phyloP scores from a whole-genome alignment of 2,888 invertebrate genomes.

The Tenthredo notha region DNA sequence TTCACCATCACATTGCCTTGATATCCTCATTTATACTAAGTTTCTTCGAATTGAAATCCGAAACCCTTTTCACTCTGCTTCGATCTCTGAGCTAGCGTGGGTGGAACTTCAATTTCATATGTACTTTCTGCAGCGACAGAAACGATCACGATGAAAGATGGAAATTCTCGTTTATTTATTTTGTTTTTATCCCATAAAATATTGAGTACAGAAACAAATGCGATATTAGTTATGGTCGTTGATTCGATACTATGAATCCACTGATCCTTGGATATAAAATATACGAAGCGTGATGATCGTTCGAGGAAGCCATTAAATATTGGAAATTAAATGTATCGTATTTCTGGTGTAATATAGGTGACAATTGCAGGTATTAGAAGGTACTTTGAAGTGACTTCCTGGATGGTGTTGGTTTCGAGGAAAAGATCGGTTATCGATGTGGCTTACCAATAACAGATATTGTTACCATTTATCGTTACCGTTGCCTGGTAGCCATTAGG shows the following conservation, averaged over 20 bases:
- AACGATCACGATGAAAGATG: background rate
- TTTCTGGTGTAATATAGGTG: background rate
- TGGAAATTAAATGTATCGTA: background rate
- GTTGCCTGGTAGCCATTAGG: slow-evolving; percentile 63
- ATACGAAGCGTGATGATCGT: background rate
- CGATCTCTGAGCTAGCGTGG: background rate
- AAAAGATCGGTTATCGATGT: slow-evolving; percentile 66
- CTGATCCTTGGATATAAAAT: background rate
- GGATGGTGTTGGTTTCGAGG: slow-evolving; percentile 13
- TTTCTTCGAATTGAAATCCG: background rate
- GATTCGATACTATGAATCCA: background rate
- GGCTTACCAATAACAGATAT: slow-evolving; percentile 71
- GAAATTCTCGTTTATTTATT: background rate
- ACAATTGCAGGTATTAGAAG: slow-evolving; percentile 10
- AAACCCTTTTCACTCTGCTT: background rate
- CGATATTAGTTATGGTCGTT: background rate
- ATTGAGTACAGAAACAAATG: background rate
- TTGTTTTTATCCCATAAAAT: background rate
- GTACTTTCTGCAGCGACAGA: background rate
- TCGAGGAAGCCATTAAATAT: background rate
- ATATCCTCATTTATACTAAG: background rate
- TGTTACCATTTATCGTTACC: slow-evolving; percentile 69
- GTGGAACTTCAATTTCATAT: background rate
- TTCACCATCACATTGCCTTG: background rate
- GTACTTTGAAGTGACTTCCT: background rate